A percentile compares a stretch with the other conserved stretches of the same genome.
These are phyloP conservation scores for Siphonodentalium dalli DNA, from an alignment of 2,888 invertebrate species.

Conservation along the genomic window DNA sequence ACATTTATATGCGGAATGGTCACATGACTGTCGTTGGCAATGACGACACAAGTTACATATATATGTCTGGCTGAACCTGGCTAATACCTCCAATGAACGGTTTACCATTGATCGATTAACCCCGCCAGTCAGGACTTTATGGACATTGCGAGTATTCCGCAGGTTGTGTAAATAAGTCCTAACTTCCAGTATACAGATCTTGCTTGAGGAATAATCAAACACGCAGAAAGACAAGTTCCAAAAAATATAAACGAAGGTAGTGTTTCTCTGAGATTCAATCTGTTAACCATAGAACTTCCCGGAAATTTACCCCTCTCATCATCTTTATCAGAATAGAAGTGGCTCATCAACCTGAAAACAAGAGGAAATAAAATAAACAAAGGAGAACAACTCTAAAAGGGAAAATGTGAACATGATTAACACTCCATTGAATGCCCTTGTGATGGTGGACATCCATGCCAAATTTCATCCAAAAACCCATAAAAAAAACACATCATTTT, in stretches of 20 bases:
- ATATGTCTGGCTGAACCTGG: too few species aligned
- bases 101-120: too few species aligned
- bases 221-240: conserved; percentile 33
- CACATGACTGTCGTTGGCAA: too few species aligned
- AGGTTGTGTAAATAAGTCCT: conserved; percentile 33
- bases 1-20: too few species aligned
- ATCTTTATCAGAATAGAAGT: conserved; percentile 41
- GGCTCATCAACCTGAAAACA: conserved; percentile 43
- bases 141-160: too few species aligned
- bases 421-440: too few species aligned
- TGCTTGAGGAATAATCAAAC: conserved; percentile 33
- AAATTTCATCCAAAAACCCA: too few species aligned
- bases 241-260: conserved; percentile 53
- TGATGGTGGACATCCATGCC: too few species aligned
- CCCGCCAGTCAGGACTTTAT: too few species aligned
- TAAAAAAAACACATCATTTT: too few species aligned
- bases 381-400: background rate
- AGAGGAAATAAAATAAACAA: background rate
- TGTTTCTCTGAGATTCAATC: conserved; percentile 37
- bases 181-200: conserved; percentile 45
- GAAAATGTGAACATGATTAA: background rate
- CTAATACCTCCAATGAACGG: too few species aligned
- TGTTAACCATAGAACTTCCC: conserved; percentile 29
- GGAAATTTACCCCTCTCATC: conserved; percentile 37
- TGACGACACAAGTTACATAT: too few species aligned